phyloP scores from a whole-genome alignment of 2,797 vertebrate genomes.

The Sebastes oblongus region DNA sequence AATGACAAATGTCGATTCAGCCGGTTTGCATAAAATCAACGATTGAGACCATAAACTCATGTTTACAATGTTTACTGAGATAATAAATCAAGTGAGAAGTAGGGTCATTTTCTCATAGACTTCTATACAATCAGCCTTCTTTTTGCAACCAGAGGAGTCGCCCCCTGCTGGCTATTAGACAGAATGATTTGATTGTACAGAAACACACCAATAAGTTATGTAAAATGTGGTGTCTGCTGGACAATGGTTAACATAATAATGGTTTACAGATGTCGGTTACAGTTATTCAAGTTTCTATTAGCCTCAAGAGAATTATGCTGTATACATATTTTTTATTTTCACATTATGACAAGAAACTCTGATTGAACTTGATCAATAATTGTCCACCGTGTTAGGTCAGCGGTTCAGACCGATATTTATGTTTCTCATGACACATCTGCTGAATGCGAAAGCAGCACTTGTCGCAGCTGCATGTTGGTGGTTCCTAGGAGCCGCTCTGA shows the following conservation, averaged over 20 bases:
- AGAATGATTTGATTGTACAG: background rate
- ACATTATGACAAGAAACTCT: background rate
- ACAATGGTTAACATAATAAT: background rate
- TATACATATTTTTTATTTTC: background rate
- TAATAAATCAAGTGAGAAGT: too few relatives aligned
- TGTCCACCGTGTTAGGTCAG: background rate
- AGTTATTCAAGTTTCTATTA: background rate
- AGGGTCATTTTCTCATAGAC: accelerated
- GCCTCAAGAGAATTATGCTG: background rate
- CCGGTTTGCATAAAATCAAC: too few relatives aligned
- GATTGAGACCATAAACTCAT: too few relatives aligned
- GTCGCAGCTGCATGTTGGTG: slow-evolving; percentile 33
- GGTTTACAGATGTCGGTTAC: too few relatives aligned
- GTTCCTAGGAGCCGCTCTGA: slow-evolving; percentile 45
- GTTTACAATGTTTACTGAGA: too few relatives aligned
- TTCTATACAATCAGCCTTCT: too few relatives aligned
- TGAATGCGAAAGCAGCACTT: slow-evolving; percentile 16
- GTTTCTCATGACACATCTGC: slow-evolving; percentile 23
- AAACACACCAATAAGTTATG: background rate
- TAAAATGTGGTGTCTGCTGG: background rate
- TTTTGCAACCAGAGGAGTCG: too few relatives aligned
- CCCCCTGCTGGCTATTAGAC: too few relatives aligned
- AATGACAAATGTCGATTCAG: too few relatives aligned
- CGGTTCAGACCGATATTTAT: background rate
- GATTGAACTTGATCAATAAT: background rate